Evolutionary conservation across 2,797 vertebrate genomes (phyloP), one percentile per base, ranked within the genome.

Genomic region (Selene dorsalis): DNA sequence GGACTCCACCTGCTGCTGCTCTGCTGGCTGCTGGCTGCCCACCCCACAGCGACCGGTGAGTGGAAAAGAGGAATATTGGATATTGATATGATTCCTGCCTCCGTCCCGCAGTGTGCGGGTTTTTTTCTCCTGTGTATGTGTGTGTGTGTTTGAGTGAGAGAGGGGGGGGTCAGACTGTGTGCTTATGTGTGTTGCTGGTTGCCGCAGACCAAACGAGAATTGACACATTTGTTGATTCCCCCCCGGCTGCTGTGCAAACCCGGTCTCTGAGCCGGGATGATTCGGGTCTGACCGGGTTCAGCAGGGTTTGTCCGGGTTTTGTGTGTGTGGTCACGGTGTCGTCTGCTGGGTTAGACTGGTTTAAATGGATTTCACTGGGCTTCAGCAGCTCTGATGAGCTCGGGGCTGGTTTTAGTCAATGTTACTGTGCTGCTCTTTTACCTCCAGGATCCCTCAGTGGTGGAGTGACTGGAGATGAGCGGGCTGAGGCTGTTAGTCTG

Each of bases 1-100:
- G 75, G 74, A 65, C 39, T 76, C 50, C 64, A 84, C 88, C 86
- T 90, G 89, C 88, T 89, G 84, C 81, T 91, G 88, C 80, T 92
- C 86, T 89, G 84, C 86, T 83, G 87, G 70, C 71, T 91, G 56
- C 79, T 91, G 81, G 77, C 79, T 71, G 86, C 82, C 50, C 74
- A 26, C 60, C 30, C 45, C 72, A 20, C 65, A 48, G 87, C 72
- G 58, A 86, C 75, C 69, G 89, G 91, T 93, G 73, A 91, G 91
- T 76, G 39, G 13, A 16, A 8, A 30, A 3, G 7, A 11, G 18
- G 10, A 2, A 18, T 10, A 3, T 35, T 35, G 32, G 32, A 35
- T 17, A 39, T 66, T n/a, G n/a, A 63, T 45, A 41, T 43, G 57
- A 24, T 73, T 52, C 18, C 43, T 41, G 38, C 47, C 17, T 69